A percentile compares a stretch with the other conserved stretches of the same genome.
These are phyloP conservation scores for Enteromius unitaeniatus DNA, from an alignment of 2,797 vertebrate species.

Conservation along the genomic window DNA sequence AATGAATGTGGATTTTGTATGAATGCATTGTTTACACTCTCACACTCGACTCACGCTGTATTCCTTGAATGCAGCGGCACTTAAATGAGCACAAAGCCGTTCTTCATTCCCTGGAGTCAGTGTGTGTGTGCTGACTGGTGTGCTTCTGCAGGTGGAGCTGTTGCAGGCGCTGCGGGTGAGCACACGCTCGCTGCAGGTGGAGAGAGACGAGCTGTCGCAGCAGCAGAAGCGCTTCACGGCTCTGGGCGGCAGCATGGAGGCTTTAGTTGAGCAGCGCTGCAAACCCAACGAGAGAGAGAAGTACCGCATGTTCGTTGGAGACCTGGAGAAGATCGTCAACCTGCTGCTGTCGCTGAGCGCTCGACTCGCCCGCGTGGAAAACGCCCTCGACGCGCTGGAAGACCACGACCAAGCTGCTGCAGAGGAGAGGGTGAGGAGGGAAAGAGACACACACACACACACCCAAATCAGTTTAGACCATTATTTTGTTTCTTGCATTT, in stretches of 20 bases:
- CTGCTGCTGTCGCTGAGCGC: constrained; percentile 93
- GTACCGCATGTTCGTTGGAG: constrained; percentile 93
- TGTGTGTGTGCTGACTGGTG: no score
- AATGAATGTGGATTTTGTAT: background rate
- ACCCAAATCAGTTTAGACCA: no score
- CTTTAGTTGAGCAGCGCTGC: constrained; percentile 83
- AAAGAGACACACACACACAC: no score
- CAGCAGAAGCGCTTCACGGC: constrained; percentile 83
- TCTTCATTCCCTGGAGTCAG: no score
- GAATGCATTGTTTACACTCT: background rate
- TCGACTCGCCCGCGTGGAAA: constrained; percentile 89
- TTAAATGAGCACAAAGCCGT: background rate
- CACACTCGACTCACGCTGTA: background rate
- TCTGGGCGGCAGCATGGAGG: constrained; percentile 82
- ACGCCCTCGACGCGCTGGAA: constrained; percentile 77
- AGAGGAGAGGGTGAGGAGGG: constrained; percentile 85
- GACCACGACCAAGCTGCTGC: constrained; percentile 65
- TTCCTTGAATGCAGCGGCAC: background rate
- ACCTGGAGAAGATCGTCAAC: constrained; percentile 95
- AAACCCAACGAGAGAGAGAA: constrained; percentile 93
- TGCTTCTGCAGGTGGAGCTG: constrained; percentile 82
- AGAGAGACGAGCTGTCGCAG: constrained; percentile 81
- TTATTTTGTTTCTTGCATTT: background rate
- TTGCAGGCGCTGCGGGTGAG: constrained; percentile 84
- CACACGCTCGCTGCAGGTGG: constrained; percentile 79